Evolutionary conservation across 2,888 invertebrate genomes (phyloP).

Genomic region (Rhyacophila evoluta): DNA sequence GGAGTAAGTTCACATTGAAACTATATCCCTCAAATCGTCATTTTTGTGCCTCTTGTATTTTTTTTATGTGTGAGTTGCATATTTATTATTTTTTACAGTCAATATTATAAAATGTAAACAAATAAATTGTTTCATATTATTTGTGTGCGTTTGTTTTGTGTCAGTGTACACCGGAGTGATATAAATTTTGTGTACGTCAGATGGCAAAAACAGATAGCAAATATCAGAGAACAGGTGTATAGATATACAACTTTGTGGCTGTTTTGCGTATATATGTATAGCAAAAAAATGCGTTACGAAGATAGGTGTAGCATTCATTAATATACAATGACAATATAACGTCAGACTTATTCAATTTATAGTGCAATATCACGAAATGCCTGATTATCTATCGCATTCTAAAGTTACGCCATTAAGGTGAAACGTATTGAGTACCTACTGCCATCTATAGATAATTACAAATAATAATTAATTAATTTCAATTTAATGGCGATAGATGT

Average conservation of each 20-base stretch:
- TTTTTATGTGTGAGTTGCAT: too few relatives aligned
- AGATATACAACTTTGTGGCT: background rate
- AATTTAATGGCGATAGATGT: too few relatives aligned
- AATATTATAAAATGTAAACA: background rate
- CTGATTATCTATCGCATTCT: too few relatives aligned
- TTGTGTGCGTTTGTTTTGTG: background rate
- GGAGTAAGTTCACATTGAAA: too few relatives aligned
- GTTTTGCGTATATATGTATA: background rate
- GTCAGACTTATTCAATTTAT: conserved; percentile 34
- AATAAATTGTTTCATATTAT: background rate
- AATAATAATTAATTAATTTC: too few relatives aligned
- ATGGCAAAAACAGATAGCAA: conserved; percentile 23
- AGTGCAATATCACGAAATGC: conserved; percentile 36
- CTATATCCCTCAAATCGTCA: too few relatives aligned
- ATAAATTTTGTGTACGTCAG: conserved; percentile 29
- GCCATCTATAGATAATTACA: too few relatives aligned
- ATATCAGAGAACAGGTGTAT: background rate
- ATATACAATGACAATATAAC: conserved; percentile 36
- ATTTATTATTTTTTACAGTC: too few relatives aligned
- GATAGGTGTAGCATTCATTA: background rate
- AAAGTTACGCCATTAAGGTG: too few relatives aligned
- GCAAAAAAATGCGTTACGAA: background rate
- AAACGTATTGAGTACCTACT: too few relatives aligned
- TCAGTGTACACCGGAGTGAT: background rate
- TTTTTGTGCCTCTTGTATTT: too few relatives aligned